Conservation (phyloP, 1,140 invertebrate species). For the Hirudo medicinalis region DNA sequence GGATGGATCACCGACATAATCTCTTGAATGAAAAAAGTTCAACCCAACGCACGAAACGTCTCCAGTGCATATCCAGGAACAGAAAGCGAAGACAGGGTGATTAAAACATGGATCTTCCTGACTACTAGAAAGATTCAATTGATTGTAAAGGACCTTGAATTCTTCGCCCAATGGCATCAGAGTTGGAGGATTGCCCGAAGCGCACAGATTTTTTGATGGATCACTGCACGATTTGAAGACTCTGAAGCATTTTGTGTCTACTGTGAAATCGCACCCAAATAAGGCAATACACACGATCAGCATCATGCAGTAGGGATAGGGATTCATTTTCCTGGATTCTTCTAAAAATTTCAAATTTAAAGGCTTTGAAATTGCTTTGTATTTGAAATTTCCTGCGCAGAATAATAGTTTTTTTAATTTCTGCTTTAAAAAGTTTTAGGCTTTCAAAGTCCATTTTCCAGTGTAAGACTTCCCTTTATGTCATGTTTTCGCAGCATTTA, state of each 20-base stretch:
- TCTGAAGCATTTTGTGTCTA: neutral
- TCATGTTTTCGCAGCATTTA: no score
- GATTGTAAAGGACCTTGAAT: neutral
- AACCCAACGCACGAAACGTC: constrained; percentile 1
- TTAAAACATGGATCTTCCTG: neutral
- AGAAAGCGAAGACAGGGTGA: neutral
- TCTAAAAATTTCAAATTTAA: no score
- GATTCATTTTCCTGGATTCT: no score
- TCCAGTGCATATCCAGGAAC: neutral
- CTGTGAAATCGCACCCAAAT: neutral
- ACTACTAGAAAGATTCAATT: neutral
- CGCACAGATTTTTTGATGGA: neutral
- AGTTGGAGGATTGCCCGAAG: neutral
- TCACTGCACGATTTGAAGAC: no score
- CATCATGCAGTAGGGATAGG: no score
- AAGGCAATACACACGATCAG: no score
- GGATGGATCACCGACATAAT: neutral
- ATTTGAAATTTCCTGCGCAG: no score
- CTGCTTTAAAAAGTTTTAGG: no score
- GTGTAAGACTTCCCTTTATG: no score
- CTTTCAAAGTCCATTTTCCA: no score
- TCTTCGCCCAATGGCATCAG: neutral
- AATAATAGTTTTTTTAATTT: no score
- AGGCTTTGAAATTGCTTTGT: no score
- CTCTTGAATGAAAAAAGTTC: neutral